Percentiles rank a stretch among this genome's conserved stretches.
Evolutionary conservation across 2,797 vertebrate genomes (phyloP).

Genomic region (Scolopax bukidnonensis): DNA sequence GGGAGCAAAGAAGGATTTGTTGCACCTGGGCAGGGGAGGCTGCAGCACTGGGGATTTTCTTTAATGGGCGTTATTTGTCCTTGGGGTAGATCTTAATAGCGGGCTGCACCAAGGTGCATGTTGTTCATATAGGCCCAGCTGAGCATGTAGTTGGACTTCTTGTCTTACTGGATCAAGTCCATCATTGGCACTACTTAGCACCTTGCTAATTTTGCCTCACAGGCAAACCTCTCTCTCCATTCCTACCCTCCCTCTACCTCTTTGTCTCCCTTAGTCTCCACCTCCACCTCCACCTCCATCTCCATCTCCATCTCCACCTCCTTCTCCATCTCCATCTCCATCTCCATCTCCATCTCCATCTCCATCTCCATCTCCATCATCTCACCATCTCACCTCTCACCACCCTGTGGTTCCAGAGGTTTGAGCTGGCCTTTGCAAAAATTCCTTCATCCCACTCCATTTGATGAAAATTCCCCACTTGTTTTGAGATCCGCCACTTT

Average conservation of each 20-base stretch:
- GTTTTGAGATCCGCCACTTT: not conserved
- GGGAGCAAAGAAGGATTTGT: not conserved
- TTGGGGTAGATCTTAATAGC: rapidly evolving
- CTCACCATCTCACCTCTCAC: not conserved
- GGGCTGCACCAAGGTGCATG: not conserved
- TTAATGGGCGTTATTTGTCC: not conserved
- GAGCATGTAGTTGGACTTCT: not conserved
- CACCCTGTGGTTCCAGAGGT: not conserved
- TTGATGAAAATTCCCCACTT: not conserved
- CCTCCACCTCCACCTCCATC: no score
- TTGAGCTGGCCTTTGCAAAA: not conserved
- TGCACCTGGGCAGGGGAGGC: not conserved
- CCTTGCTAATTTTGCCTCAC: not conserved
- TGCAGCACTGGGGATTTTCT: not conserved
- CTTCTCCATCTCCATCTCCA: not conserved
- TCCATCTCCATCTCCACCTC: not conserved
- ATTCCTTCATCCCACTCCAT: not conserved
- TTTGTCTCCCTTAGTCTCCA: not conserved
- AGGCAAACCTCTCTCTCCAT: not conserved
- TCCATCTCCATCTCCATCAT: not conserved
- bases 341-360: not conserved
- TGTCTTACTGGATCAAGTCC: not conserved
- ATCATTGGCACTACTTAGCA: not conserved
- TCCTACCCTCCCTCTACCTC: not conserved
- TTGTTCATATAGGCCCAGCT: not conserved